Percentiles rank a stretch among this genome's conserved stretches.
Evolutionary conservation across 2,797 vertebrate species (phyloP).

Genomic region (Parotocinclus haroldoi): DNA sequence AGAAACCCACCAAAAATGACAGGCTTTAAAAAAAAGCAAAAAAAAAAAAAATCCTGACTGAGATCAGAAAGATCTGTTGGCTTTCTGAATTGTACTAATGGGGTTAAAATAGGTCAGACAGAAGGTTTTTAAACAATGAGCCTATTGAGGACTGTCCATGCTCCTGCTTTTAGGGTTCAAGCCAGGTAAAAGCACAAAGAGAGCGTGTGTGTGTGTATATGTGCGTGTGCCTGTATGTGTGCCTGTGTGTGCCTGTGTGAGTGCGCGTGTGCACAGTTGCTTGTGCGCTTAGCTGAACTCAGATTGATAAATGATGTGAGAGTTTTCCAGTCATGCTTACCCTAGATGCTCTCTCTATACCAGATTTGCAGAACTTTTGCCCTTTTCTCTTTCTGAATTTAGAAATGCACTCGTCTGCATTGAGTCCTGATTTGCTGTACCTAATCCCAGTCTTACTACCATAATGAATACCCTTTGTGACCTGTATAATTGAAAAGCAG

Average conservation of each 20-base stretch:
- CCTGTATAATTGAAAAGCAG: too few species aligned
- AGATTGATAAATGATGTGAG: constrained; percentile 43
- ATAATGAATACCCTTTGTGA: too few species aligned
- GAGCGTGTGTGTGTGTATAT: constrained; percentile 51
- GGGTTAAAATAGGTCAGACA: constrained; percentile 50
- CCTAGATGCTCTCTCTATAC: constrained; percentile 15
- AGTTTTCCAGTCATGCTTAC: constrained; percentile 29
- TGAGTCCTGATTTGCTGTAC: too few species aligned
- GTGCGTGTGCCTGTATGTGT: too few species aligned
- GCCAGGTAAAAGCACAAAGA: constrained; percentile 67
- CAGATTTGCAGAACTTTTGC: constrained; percentile 6
- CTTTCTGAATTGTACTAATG: constrained; percentile 59
- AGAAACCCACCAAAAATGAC: constrained; percentile 2
- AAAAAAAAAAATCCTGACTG: constrained; percentile 28
- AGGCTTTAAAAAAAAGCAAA: constrained; percentile 1
- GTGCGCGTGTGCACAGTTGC: too few species aligned
- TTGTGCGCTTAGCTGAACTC: constrained; percentile 28
- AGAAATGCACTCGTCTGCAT: too few species aligned
- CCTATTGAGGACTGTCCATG: constrained; percentile 55
- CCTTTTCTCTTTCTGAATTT: constrained; percentile 1
- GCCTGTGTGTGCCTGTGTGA: too few species aligned
- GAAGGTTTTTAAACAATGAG: constrained; percentile 57
- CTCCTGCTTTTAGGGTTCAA: constrained; percentile 57
- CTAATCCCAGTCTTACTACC: too few species aligned
- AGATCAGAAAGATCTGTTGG: constrained; percentile 39